Percentiles rank a stretch among this genome's conserved stretches.
phyloP scores from a whole-genome alignment of 2,888 invertebrate species.

The Hirtodrosophila histrioides region DNA sequence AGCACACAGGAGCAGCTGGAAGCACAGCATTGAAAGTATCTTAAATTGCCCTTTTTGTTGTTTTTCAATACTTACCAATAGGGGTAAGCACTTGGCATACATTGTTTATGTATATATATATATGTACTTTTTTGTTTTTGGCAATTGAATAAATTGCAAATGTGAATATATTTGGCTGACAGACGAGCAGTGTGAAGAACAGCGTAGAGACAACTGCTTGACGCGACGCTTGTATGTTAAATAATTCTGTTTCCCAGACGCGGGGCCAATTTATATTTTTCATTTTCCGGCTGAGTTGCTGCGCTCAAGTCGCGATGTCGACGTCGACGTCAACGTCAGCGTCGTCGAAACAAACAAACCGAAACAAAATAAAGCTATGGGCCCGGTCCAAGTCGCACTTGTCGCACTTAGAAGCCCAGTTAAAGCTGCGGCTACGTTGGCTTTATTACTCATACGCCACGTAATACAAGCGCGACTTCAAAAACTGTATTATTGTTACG shows the following conservation, averaged over 20 bases:
- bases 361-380: constrained; percentile 63
- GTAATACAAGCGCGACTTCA: constrained; percentile 27
- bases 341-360: constrained; percentile 59
- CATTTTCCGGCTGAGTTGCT: constrained; percentile 83
- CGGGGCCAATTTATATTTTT: constrained; percentile 82
- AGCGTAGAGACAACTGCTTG: constrained; percentile 59
- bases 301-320: constrained; percentile 30
- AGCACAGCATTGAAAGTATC: constrained; percentile 32
- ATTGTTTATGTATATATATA: constrained; percentile 20
- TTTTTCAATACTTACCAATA: constrained; percentile 40
- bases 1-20: constrained; percentile 12
- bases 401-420: constrained; percentile 56
- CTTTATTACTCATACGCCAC: constrained; percentile 76
- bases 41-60: not conserved
- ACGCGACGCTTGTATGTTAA: constrained; percentile 68
- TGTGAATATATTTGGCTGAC: constrained; percentile 13
- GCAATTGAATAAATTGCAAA: constrained; percentile 14
- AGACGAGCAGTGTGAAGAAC: constrained; percentile 18
- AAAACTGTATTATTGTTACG: constrained; percentile 22
- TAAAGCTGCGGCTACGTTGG: constrained; percentile 36
- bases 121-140: not conserved
- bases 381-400: constrained; percentile 50
- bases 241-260: constrained; percentile 79
- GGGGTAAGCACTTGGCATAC: constrained; percentile 35
- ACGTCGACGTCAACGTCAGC: constrained; percentile 38